Percentiles rank a stretch among this genome's conserved stretches.
These are phyloP conservation scores for Tragelaphus scriptus DNA, from an alignment of 2,113 vertebrate species.

Conservation along the genomic window DNA sequence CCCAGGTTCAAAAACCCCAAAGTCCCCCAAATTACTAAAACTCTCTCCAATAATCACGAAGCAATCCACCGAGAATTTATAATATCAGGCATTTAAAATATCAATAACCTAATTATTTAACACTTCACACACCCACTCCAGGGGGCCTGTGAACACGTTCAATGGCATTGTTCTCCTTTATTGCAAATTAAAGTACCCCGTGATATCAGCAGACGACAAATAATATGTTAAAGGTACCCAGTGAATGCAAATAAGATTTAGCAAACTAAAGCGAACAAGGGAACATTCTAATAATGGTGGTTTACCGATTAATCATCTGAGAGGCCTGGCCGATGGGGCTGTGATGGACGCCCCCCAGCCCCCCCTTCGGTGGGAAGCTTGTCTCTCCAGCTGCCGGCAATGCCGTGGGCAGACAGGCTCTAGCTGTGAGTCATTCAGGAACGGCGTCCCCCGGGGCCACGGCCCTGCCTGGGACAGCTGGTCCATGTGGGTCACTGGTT, in stretches of 20 bases:
- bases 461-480: not conserved
- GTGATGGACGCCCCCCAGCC: rapidly evolving
- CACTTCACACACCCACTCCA: not conserved
- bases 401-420: too few relatives aligned
- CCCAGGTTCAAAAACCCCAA: not conserved
- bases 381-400: too few relatives aligned
- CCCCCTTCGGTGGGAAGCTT: rapidly evolving
- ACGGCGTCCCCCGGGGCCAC: rapidly evolving
- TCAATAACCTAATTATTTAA: not conserved
- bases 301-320: not conserved
- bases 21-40: not conserved
- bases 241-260: not conserved
- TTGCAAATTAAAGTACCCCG: not conserved
- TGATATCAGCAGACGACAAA: not conserved
- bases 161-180: not conserved
- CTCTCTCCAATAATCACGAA: not conserved
- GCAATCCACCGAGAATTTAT: not conserved
- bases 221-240: not conserved
- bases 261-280: not conserved
- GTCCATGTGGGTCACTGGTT: not conserved
- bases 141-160: not conserved
- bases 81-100: not conserved
- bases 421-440: not conserved
- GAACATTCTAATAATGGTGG: rapidly evolving
- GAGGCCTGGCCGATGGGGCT: not conserved